Percentiles rank a stretch among this genome's conserved stretches.
phyloP scores from a whole-genome alignment of 2,888 invertebrate genomes.

The Serrognathus titanus region DNA sequence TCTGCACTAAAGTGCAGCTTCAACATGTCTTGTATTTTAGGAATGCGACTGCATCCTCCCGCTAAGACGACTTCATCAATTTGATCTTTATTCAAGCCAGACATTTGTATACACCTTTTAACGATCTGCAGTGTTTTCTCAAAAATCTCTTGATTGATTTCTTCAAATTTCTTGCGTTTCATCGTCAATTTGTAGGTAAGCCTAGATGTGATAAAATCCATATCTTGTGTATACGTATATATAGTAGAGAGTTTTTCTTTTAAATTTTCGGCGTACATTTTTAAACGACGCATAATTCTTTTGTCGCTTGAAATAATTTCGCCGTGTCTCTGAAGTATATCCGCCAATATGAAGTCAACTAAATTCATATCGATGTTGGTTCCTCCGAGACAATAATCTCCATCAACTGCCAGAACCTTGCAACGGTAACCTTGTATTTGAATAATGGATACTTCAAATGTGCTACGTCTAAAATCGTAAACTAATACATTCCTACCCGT shows the following conservation, averaged over 20 bases:
- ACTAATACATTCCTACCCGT: constrained; percentile 23
- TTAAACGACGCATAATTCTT: constrained; percentile 14
- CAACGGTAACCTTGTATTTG: constrained; percentile 14
- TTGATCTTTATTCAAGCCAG: constrained; percentile 19
- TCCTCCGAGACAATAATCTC: constrained; percentile 33
- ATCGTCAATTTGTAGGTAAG: constrained; percentile 10
- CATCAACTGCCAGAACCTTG: constrained; percentile 26
- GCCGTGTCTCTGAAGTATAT: constrained; percentile 18
- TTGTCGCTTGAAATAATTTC: constrained; percentile 15
- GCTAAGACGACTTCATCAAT: constrained; percentile 32
- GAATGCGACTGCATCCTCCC: constrained; percentile 34
- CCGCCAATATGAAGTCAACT: constrained; percentile 17
- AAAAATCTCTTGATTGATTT: constrained; percentile 22
- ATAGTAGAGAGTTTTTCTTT: constrained; percentile 13
- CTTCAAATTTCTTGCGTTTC: constrained; percentile 28
- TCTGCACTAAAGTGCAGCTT: constrained; percentile 24
- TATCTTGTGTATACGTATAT: constrained; percentile 1
- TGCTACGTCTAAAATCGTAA: constrained; percentile 33
- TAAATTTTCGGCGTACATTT: constrained; percentile 23
- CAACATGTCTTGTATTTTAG: constrained; percentile 28
- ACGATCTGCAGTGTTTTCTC: constrained; percentile 24
- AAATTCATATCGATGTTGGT: constrained; percentile 30
- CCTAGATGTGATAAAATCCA: too few relatives aligned
- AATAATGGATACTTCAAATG: constrained; percentile 32
- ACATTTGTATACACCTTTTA: constrained; percentile 22